A percentile compares a stretch with the other conserved stretches of the same genome.
These are phyloP conservation scores for Crotalus helleri DNA, from an alignment of 2,113 vertebrate genomes.

Conservation along the genomic window DNA sequence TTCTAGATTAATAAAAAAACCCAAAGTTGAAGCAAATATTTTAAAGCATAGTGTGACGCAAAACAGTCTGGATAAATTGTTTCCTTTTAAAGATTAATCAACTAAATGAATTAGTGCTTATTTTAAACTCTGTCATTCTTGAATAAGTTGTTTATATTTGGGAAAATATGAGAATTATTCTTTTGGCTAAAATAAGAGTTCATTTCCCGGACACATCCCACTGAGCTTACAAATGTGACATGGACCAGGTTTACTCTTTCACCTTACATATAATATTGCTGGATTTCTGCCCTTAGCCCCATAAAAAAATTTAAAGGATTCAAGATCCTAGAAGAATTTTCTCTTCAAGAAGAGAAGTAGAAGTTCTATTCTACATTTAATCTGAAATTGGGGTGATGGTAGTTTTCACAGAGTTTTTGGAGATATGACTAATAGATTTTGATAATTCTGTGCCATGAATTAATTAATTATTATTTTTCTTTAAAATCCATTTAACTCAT, in stretches of 20 bases:
- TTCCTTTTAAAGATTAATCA: slow-evolving; percentile 6
- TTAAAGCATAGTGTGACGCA: not conserved
- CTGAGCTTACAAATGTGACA: not conserved
- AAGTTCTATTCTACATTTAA: not conserved
- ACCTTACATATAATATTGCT: not conserved
- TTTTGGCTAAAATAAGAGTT: not conserved
- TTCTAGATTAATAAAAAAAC: not conserved
- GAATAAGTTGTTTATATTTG: not conserved
- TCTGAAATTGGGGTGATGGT: not conserved
- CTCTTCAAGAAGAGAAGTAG: not conserved
- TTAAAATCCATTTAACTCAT: not conserved
- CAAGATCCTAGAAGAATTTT: not conserved
- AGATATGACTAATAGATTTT: not conserved
- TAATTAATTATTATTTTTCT: not conserved
- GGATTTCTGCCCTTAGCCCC: not conserved
- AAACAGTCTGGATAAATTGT: not conserved
- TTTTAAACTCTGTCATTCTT: not conserved
- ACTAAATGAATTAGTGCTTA: not conserved
- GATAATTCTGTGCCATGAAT: not conserved
- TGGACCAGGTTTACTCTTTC: not conserved
- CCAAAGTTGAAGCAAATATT: not conserved
- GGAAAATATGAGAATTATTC: not conserved
- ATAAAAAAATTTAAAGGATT: not conserved
- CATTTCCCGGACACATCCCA: not conserved
- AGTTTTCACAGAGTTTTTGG: not conserved